Evolutionary conservation across 2,888 invertebrate species (phyloP).

Genomic region (Amblyteles armatorius): DNA sequence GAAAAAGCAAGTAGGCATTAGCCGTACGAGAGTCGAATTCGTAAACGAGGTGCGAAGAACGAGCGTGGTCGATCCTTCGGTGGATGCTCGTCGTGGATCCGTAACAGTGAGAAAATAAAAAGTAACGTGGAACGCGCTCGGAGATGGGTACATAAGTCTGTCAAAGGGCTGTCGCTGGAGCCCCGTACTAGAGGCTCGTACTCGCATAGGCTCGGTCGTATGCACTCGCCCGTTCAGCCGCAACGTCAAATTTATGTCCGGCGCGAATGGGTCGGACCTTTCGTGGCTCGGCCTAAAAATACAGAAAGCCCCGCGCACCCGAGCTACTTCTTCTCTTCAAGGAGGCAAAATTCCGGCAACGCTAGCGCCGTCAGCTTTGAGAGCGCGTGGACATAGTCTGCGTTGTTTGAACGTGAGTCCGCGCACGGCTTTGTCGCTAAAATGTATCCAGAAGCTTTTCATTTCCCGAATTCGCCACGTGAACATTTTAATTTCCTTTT

Average conservation of each 20-base stretch:
- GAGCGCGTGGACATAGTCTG: background rate
- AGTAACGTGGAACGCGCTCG: slow-evolving; percentile 14
- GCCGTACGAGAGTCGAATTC: slow-evolving; percentile 48
- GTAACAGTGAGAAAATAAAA: background rate
- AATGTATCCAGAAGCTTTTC: background rate
- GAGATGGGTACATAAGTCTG: slow-evolving; percentile 63
- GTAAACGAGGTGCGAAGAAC: slow-evolving; percentile 59
- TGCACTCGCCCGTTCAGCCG: slow-evolving; percentile 64
- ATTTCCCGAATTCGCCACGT: background rate
- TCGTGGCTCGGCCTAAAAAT: slow-evolving; percentile 67
- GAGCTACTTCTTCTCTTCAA: slow-evolving; percentile 36
- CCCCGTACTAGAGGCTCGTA: background rate
- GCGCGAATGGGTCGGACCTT: slow-evolving; percentile 67
- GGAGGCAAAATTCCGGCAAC: slow-evolving; percentile 54
- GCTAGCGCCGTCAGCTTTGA: slow-evolving; percentile 16
- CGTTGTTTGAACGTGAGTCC: slow-evolving; percentile 53
- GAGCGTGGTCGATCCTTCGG: slow-evolving; percentile 28
- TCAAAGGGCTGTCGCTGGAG: slow-evolving; percentile 57
- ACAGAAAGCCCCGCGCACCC: slow-evolving; percentile 43
- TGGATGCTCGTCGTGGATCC: background rate
- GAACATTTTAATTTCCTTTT: background rate
- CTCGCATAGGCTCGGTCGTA: slow-evolving; percentile 46
- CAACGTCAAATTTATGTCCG: slow-evolving; percentile 68
- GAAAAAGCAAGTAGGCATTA: slow-evolving; percentile 1
- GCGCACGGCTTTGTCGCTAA: slow-evolving; percentile 14